These are phyloP conservation scores for Plutella xylostella DNA, from an alignment of 2,888 invertebrate genomes.

Conservation along the genomic window DNA sequence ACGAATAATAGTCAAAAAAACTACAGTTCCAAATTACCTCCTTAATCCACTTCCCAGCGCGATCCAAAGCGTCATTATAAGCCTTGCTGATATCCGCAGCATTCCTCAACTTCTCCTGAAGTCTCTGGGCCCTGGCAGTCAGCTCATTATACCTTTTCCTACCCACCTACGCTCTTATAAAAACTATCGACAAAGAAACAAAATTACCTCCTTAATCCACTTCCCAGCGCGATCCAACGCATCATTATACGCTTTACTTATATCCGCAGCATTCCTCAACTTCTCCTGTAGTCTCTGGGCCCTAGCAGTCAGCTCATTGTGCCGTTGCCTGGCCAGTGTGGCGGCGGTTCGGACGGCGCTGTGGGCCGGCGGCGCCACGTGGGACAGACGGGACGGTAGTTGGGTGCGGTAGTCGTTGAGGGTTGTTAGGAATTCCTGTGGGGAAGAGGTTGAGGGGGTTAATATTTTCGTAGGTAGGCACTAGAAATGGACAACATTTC, in stretches of 20 bases:
- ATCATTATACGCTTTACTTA: slow-evolving; percentile 75
- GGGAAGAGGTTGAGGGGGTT: not conserved
- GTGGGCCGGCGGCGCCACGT: slow-evolving; percentile 77
- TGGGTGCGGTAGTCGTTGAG: slow-evolving; percentile 90
- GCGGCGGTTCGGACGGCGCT: slow-evolving; percentile 84
- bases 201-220: slow-evolving; percentile 80
- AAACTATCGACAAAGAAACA: too few relatives aligned
- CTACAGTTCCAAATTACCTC: too few relatives aligned
- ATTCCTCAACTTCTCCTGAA: slow-evolving; percentile 85
- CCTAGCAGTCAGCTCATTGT: slow-evolving; percentile 84
- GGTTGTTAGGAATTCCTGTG: slow-evolving; percentile 81
- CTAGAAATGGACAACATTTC: not conserved
- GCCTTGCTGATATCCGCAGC: slow-evolving; percentile 71
- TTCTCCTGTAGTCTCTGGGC: slow-evolving; percentile 87
- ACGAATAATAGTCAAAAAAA: too few relatives aligned
- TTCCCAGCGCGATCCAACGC: slow-evolving; percentile 83
- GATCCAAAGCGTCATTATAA: slow-evolving; percentile 86
- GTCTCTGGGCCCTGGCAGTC: slow-evolving; percentile 81
- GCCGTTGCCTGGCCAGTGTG: slow-evolving; percentile 80
- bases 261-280: slow-evolving; percentile 79
- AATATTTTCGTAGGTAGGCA: not conserved
- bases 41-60: slow-evolving; percentile 82
- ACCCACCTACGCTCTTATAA: too few relatives aligned
- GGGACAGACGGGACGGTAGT: slow-evolving; percentile 84
- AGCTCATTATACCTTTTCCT: slow-evolving; percentile 89